These are phyloP conservation scores for Philopedon plagiatum DNA, from an alignment of 2,888 invertebrate species.

Conservation along the genomic window DNA sequence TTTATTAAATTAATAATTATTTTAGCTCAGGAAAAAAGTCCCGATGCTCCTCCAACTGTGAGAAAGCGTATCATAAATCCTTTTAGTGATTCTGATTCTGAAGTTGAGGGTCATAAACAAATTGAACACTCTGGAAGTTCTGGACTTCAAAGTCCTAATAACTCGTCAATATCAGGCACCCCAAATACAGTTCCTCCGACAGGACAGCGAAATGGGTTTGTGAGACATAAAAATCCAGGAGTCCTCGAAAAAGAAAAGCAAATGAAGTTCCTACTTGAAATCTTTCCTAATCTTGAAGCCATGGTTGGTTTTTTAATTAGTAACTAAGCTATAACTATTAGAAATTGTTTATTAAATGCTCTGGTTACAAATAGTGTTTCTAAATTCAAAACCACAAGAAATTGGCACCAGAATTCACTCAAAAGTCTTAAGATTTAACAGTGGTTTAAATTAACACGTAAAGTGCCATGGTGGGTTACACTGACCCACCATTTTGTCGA, in stretches of 20 bases:
- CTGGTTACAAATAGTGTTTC: too few species aligned
- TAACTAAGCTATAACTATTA: neutral
- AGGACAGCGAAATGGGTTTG: conserved; percentile 48
- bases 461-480: too few species aligned
- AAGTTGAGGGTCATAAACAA: conserved; percentile 60
- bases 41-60: conserved; percentile 27
- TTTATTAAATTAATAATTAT: conserved; percentile 30
- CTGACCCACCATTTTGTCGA: too few species aligned
- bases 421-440: too few species aligned
- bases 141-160: conserved; percentile 22
- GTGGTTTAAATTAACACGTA: too few species aligned
- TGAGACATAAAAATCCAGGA: conserved; percentile 57
- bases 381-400: too few species aligned
- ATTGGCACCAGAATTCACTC: too few species aligned
- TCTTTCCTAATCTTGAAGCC: conserved; percentile 75
- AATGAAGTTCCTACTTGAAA: conserved; percentile 75
- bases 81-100: conserved; percentile 73
- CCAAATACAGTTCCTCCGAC: conserved; percentile 19
- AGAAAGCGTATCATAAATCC: conserved; percentile 52
- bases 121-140: neutral
- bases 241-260: conserved; percentile 72
- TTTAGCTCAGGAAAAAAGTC: conserved; percentile 55
- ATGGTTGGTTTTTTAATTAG: conserved; percentile 68
- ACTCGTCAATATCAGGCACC: neutral
- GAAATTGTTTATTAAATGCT: conserved; percentile 11